phyloP scores from a whole-genome alignment of 2,797 vertebrate species.

The Lates japonicus region DNA sequence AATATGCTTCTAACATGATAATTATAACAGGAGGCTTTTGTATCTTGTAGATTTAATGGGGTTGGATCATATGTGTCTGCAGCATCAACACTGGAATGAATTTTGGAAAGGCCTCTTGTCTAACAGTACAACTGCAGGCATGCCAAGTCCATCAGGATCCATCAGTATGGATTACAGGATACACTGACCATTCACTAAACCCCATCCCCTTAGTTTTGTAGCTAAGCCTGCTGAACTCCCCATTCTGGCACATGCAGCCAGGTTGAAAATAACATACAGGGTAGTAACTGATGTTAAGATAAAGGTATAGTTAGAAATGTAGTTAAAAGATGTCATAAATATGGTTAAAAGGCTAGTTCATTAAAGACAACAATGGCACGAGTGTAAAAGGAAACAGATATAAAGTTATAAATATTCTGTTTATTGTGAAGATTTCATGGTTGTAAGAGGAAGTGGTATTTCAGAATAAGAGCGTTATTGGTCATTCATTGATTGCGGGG shows the following conservation, averaged over 20 bases:
- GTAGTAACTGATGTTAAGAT: too few species aligned
- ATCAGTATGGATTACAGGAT: conserved; percentile 6
- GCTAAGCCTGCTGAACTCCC: conserved; percentile 1
- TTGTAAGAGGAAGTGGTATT: too few species aligned
- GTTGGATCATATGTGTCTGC: conserved; percentile 9
- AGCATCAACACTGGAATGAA: not conserved
- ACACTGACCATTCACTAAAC: not conserved
- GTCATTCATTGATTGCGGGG: too few species aligned
- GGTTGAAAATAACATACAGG: too few species aligned
- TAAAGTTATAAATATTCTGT: too few species aligned
- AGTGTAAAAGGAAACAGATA: too few species aligned
- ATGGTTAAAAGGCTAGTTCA: too few species aligned
- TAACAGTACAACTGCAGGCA: not conserved
- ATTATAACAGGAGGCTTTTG: conserved; percentile 27
- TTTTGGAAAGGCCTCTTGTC: conserved; percentile 5
- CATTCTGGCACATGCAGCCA: not conserved
- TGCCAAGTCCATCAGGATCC: conserved; percentile 24
- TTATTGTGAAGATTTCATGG: too few species aligned
- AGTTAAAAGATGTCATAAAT: too few species aligned
- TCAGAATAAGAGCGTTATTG: too few species aligned
- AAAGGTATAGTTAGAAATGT: too few species aligned
- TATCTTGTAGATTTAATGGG: conserved; percentile 17
- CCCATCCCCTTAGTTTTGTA: not conserved
- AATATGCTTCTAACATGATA: conserved; percentile 44
- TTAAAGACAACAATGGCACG: too few species aligned